phyloP scores from a whole-genome alignment of 2,797 vertebrate genomes.

The Choloepus didactylus region DNA sequence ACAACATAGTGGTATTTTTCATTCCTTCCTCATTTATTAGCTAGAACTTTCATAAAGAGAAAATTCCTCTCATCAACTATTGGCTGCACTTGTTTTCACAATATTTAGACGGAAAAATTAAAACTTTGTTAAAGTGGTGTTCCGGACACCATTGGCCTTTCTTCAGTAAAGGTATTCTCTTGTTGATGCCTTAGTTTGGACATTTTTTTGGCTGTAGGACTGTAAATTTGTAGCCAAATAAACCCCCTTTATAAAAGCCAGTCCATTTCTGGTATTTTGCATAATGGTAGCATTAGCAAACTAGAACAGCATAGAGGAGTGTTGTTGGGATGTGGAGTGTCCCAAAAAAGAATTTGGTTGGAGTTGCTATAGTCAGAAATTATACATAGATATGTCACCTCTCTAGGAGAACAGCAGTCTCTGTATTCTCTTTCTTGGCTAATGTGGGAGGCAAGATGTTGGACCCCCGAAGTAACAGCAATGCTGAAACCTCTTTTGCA shows the following conservation, averaged over 20 bases:
- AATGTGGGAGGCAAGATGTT: neutral
- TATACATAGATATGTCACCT: neutral
- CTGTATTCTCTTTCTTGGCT: neutral
- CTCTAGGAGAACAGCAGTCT: neutral
- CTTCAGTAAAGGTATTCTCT: no score
- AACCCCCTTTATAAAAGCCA: no score
- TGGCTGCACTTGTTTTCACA: neutral
- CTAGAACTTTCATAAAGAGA: neutral
- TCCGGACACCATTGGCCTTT: no score
- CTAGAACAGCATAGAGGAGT: no score
- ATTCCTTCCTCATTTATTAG: neutral
- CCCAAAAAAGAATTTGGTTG: no score
- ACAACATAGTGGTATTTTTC: neutral
- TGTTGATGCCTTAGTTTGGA: no score
- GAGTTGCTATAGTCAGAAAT: neutral
- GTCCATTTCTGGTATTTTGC: no score
- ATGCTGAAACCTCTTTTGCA: neutral
- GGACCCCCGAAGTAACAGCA: no score
- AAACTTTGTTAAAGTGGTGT: neutral
- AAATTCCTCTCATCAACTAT: neutral
- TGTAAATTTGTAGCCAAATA: no score
- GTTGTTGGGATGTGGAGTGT: no score
- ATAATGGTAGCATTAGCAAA: no score
- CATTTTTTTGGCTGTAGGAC: no score
- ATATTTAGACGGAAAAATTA: conserved; percentile 33